phyloP scores from a whole-genome alignment of 2,797 vertebrate genomes.

The Philypnodon macrostomus region DNA sequence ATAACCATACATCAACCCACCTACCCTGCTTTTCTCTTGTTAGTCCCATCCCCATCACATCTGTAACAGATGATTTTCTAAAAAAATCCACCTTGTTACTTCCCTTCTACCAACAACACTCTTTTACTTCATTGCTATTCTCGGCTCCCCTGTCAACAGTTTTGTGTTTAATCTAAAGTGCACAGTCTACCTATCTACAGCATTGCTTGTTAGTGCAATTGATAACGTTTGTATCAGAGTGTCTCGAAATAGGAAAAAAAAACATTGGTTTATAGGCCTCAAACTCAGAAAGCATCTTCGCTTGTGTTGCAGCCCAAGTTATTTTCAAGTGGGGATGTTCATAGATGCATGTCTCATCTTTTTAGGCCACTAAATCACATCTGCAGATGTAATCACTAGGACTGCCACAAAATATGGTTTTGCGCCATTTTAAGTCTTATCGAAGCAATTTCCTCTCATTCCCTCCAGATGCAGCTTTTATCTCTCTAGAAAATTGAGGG shows the following conservation, averaged over 20 bases:
- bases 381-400: conserved; percentile 28
- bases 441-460: conserved; percentile 44
- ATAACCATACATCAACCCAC: conserved; percentile 46
- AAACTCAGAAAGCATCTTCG: conserved; percentile 21
- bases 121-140: conserved; percentile 46
- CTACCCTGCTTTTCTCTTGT: conserved; percentile 55
- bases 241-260: conserved; percentile 11
- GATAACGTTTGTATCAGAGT: conserved; percentile 21
- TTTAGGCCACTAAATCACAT: conserved; percentile 19
- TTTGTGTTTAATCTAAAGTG: conserved; percentile 32
- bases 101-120: conserved; percentile 27
- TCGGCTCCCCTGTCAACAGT: conserved; percentile 28
- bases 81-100: conserved; percentile 45
- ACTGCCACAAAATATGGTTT: conserved; percentile 30
- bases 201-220: conserved; percentile 38
- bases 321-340: background rate
- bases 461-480: conserved; percentile 40
- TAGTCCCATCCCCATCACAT: conserved; percentile 42
- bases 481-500: conserved; percentile 43
- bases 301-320: conserved; percentile 20
- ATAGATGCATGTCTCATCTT: conserved; percentile 12
- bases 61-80: conserved; percentile 44
- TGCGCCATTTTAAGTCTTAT: conserved; percentile 43
- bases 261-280: conserved; percentile 31
- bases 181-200: conserved; percentile 28